phyloP scores from a whole-genome alignment of 1,140 invertebrate species.

The Galleria mellonella region DNA sequence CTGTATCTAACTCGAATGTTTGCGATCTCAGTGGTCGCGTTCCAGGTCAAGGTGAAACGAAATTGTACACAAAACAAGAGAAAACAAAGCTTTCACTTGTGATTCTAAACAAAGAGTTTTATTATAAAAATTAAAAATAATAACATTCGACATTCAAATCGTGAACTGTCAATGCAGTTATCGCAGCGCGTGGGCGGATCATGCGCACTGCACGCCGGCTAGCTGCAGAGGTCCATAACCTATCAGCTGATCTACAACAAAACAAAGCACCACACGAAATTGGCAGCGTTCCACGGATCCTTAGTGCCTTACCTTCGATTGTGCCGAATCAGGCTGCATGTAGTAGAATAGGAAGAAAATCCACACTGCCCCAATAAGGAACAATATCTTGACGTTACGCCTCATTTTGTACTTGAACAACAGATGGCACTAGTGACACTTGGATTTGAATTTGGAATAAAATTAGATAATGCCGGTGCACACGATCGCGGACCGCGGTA shows the following conservation, averaged over 20 bases:
- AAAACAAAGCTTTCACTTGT: neutral
- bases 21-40: too few species aligned
- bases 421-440: slow-evolving; percentile 18
- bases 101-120: too few species aligned
- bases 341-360: slow-evolving; percentile 61
- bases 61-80: neutral
- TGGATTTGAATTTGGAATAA: neutral
- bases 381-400: slow-evolving; percentile 60
- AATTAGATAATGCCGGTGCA: too few species aligned
- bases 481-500: slow-evolving; percentile 9
- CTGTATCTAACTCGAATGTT: too few species aligned
- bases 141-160: too few species aligned
- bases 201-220: slow-evolving; percentile 5
- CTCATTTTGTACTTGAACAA: slow-evolving; percentile 43
- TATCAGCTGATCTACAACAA: slow-evolving; percentile 44
- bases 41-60: slow-evolving; percentile 1
- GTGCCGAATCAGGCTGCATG: slow-evolving; percentile 52
- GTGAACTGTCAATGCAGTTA: neutral
- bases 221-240: slow-evolving; percentile 14
- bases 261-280: too few species aligned
- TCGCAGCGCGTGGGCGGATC: slow-evolving; percentile 3
- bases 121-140: too few species aligned
- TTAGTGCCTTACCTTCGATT: slow-evolving; percentile 53
- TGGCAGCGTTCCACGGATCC: neutral
- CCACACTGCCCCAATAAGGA: slow-evolving; percentile 51